A percentile compares a stretch with the other conserved stretches of the same genome.
Evolutionary conservation across 2,113 vertebrate genomes (phyloP).

Genomic region (Thalassoma bifasciatum): DNA sequence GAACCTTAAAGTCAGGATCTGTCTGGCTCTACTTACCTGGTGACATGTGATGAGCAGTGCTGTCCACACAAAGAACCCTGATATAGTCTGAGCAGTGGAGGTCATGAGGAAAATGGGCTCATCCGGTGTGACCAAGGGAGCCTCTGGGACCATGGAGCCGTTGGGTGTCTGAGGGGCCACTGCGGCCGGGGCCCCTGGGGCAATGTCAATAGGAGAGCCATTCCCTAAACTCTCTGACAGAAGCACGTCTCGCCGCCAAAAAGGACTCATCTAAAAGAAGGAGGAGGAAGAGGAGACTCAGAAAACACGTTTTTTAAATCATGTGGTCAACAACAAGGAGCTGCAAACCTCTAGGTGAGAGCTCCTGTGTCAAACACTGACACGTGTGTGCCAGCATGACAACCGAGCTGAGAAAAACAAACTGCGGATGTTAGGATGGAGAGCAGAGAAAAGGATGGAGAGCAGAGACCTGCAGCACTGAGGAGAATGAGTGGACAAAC

Average conservation of each 20-base stretch:
- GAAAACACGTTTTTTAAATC: background rate
- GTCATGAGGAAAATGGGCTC: conserved; percentile 96
- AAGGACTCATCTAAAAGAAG: conserved; percentile 73
- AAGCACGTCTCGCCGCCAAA: conserved; percentile 73
- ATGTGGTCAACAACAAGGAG: background rate
- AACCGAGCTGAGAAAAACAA: conserved; percentile 25
- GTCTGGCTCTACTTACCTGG: conserved; percentile 84
- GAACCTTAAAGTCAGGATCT: too few relatives aligned
- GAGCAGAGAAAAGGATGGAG: conserved; percentile 47
- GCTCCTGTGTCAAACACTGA: conserved; percentile 31
- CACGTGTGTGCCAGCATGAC: conserved; percentile 15
- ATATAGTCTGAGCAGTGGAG: conserved; percentile 91
- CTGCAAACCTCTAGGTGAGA: background rate
- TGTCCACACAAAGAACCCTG: conserved; percentile 96
- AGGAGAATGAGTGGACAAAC: conserved; percentile 24
- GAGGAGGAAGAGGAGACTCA: background rate
- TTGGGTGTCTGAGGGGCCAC: conserved; percentile 78
- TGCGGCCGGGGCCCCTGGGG: conserved; percentile 63
- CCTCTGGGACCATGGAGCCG: conserved; percentile 84
- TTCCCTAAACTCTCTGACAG: conserved; percentile 68
- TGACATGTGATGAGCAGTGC: conserved; percentile 96
- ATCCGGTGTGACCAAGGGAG: conserved; percentile 85
- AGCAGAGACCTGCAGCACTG: conserved; percentile 25
- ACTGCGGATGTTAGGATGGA: conserved; percentile 11
- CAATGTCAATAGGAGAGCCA: conserved; percentile 68